Evolutionary conservation across 2,888 invertebrate genomes (phyloP).

Genomic region (Microplitis manilae): DNA sequence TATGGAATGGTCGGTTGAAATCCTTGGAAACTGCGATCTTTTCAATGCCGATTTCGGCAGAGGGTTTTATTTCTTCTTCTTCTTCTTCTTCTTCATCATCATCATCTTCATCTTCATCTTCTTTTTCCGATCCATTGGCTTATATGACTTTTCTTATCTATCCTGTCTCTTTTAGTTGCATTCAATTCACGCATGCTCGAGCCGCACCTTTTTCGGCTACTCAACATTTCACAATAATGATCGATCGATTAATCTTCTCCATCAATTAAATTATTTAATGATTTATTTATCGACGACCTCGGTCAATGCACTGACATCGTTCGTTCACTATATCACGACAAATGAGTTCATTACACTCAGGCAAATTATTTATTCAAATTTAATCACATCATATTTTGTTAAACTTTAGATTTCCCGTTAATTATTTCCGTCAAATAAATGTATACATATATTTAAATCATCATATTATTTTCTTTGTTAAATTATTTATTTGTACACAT

Average conservation of each 20-base stretch:
- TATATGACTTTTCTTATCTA: conserved; percentile 4
- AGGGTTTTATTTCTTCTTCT: not conserved
- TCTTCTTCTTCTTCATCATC: not conserved
- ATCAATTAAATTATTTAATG: conserved; percentile 1
- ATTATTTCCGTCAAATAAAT: not conserved
- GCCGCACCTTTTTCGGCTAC: conserved; percentile 27
- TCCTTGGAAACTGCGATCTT: conserved; percentile 29
- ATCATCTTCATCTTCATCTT: not conserved
- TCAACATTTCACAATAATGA: conserved; percentile 22
- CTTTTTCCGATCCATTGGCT: not conserved
- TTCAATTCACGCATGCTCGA: conserved; percentile 24
- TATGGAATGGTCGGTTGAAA: conserved; percentile 7
- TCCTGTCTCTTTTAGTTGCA: conserved; percentile 8
- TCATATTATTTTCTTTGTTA: conserved; percentile 3
- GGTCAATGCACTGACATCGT: conserved; percentile 11
- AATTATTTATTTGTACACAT: conserved; percentile 23
- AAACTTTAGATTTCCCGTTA: not conserved
- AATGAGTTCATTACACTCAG: conserved; percentile 15
- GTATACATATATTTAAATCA: not conserved
- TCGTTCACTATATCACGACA: not conserved
- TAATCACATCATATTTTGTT: not conserved
- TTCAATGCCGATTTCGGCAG: conserved; percentile 16
- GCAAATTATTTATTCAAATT: not conserved
- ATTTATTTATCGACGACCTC: conserved; percentile 14
- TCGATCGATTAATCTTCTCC: conserved; percentile 26